Evolutionary conservation across 1,140 invertebrate genomes (phyloP).

Genomic region (Tyrophagus putrescentiae): DNA sequence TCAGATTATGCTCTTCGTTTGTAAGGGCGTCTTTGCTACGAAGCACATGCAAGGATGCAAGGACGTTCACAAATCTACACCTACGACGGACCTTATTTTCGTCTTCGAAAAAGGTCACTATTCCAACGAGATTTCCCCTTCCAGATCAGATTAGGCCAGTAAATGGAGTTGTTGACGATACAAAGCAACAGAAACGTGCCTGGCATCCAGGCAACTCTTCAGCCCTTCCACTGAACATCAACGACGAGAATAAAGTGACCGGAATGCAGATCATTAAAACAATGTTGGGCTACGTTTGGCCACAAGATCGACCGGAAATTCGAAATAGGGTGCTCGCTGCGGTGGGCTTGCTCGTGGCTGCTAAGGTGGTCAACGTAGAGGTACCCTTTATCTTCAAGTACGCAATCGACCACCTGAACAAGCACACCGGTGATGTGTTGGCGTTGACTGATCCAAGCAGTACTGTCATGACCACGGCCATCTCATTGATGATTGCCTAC

Average conservation of each 20-base stretch:
- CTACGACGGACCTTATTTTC: too few relatives aligned
- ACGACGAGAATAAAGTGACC: not conserved
- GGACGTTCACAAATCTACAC: too few relatives aligned
- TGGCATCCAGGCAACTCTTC: conserved; percentile 6
- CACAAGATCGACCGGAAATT: conserved; percentile 66
- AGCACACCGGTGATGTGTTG: conserved; percentile 35
- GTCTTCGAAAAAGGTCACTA: too few relatives aligned
- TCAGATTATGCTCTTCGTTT: too few relatives aligned
- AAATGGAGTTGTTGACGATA: too few relatives aligned
- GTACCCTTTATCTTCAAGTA: conserved; percentile 97
- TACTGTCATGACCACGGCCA: conserved; percentile 41
- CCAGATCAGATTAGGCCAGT: too few relatives aligned
- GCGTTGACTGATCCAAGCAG: conserved; percentile 32
- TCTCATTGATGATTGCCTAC: conserved; percentile 76
- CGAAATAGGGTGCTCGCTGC: conserved; percentile 68
- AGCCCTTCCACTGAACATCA: not conserved
- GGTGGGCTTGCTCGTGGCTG: conserved; percentile 40
- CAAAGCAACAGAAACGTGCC: not conserved
- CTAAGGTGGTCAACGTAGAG: conserved; percentile 63
- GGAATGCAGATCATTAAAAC: conserved; percentile 55
- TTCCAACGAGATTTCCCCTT: too few relatives aligned
- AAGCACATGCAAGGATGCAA: too few relatives aligned
- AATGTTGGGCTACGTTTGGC: conserved; percentile 90
- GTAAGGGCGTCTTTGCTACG: too few relatives aligned
- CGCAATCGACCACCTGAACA: conserved; percentile 73